A percentile compares a stretch with the other conserved stretches of the same genome.
phyloP scores from a whole-genome alignment of 2,113 vertebrate species.

The mouse (Mus musculus) region DNA sequence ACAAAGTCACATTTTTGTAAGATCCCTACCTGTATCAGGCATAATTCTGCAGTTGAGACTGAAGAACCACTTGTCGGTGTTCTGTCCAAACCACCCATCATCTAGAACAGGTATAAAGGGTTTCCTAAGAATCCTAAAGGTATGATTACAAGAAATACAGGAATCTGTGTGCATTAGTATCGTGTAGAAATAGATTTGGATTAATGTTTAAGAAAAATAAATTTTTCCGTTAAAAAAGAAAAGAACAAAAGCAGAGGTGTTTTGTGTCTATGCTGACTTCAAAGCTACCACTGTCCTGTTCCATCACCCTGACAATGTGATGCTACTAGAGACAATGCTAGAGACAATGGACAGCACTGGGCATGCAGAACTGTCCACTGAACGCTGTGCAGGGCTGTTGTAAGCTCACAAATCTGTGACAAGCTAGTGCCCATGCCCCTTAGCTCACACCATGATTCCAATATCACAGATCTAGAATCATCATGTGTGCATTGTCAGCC shows the following conservation, averaged over 20 bases:
- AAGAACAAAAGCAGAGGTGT: not conserved
- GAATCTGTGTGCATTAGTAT: not conserved
- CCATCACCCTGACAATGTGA: not conserved
- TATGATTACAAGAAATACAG: slow-evolving; percentile 5
- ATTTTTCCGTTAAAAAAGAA: not conserved
- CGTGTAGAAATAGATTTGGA: not conserved
- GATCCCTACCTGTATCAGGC: not conserved
- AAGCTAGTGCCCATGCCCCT: not conserved
- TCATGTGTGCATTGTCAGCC: not conserved
- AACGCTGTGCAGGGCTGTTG: not conserved
- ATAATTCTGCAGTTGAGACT: not conserved
- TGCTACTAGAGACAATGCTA: not conserved
- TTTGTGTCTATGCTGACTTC: not conserved
- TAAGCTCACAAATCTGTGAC: not conserved
- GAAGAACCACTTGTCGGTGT: not conserved
- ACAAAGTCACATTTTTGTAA: slow-evolving; percentile 41
- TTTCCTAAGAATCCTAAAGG: not conserved
- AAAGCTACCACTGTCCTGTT: not conserved
- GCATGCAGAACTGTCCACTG: fast-evolving
- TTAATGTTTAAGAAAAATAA: slow-evolving; percentile 38
- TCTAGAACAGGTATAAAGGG: not conserved
- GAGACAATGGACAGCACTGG: not conserved
- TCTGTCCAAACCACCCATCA: not conserved
- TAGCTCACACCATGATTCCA: not conserved
- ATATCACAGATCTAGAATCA: not conserved